Evolutionary conservation across 2,797 vertebrate species (phyloP), one percentile per base, ranked within the genome.

Genomic region (Micromesistius poutassou): DNA sequence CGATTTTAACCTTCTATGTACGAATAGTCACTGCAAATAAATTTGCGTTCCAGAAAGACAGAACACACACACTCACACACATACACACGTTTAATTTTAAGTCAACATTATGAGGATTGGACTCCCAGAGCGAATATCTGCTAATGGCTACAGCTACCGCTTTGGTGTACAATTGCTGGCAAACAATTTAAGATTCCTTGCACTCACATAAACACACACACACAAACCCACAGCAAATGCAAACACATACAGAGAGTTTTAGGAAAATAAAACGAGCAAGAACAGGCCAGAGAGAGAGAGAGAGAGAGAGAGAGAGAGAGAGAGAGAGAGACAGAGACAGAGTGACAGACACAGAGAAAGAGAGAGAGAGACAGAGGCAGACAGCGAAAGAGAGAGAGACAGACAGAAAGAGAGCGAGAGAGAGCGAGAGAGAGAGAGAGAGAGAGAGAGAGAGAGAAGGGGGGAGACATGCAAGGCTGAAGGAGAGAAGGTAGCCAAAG

Each of bases 401-500:
- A 72, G 13, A 73, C 7, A 75, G 25, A 38, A 10, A 75, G 78
- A 75, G 25, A 30, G 78, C 78, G 68, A 73, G 81, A 46, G 30
- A 79, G 25, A 10, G 35, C 31, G 71, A 62, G 25, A 72, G 38
- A 77, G 71, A 38, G n/a, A 66, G 71, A 8, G 1, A 71, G 30
- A 28, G 79, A 79, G 70, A 72, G 81, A 46, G 16, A 78, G 25
- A 10, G 36, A 33, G 31, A 74, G 28, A 55, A 30, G 73, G 72
- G 40, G n/a, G 38, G 71, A 10, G 3, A 71, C 38, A 30, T 40
- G 72, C 33, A 84, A 76, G 75, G 73, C 78, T 79, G 83, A n/a
- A 33, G 50, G 46, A 30, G 40, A 74, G 79, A 82, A 91, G 88
- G 88, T 88, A 90, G 89, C 89, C 90, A 92, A 92, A 92, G 90